Conservation (phyloP, 2,797 vertebrate genomes). For the Setipinna tenuifilis region DNA sequence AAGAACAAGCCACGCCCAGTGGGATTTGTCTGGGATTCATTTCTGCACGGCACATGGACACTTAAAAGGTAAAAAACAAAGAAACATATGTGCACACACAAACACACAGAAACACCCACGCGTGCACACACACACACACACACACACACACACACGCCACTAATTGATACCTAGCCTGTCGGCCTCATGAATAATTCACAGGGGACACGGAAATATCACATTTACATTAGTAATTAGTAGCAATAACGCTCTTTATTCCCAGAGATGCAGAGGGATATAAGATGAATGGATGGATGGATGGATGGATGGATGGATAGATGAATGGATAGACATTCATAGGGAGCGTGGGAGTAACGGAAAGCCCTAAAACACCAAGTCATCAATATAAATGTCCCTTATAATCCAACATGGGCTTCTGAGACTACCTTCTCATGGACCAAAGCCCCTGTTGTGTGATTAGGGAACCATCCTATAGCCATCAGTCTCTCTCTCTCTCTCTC, state of each 20-base stretch:
- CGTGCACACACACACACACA: neutral
- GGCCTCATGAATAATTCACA: slow-evolving; percentile 65
- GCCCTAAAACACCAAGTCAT: neutral
- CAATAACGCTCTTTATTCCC: slow-evolving; percentile 38
- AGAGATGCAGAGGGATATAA: slow-evolving; percentile 35
- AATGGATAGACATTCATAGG: neutral
- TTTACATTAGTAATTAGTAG: slow-evolving; percentile 70
- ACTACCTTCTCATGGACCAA: neutral
- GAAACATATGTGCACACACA: slow-evolving; percentile 8
- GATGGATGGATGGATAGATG: neutral
- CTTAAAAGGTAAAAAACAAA: neutral
- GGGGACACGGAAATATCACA: slow-evolving; percentile 70
- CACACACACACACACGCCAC: slow-evolving; percentile 41
- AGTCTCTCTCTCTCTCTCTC: slow-evolving; percentile 27
- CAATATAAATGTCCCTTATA: neutral
- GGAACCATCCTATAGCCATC: slow-evolving; percentile 24
- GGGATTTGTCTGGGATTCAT: neutral
- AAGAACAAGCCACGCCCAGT: neutral
- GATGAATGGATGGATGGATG: neutral
- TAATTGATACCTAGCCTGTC: slow-evolving; percentile 63
- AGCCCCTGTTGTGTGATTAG: slow-evolving; percentile 33
- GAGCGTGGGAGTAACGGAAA: neutral
- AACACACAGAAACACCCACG: neutral
- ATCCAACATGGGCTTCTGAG: neutral
- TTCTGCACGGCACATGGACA: neutral